Evolutionary conservation across 2,797 vertebrate genomes (phyloP).

Genomic region (Gallinago solitaria): DNA sequence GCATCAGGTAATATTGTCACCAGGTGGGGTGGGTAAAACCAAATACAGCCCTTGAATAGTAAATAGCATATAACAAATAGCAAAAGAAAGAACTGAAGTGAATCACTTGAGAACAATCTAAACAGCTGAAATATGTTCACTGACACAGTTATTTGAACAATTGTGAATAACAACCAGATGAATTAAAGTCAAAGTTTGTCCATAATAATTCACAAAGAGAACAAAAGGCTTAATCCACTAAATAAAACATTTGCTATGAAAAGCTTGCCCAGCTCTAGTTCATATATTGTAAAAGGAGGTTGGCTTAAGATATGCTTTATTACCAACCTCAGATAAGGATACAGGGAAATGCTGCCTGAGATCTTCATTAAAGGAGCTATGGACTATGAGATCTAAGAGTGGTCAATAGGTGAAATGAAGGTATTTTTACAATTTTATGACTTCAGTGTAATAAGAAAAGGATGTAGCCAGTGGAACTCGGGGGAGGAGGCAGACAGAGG

Average conservation of each 20-base stretch:
- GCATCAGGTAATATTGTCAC: neutral
- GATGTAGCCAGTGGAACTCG: neutral
- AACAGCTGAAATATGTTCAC: conserved; percentile 64
- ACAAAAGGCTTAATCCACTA: conserved; percentile 58
- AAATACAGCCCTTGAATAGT: conserved; percentile 1
- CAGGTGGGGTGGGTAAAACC: neutral
- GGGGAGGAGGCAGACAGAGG: neutral
- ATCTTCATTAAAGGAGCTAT: conserved; percentile 8
- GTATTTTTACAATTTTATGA: conserved; percentile 25
- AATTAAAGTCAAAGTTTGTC: conserved; percentile 57
- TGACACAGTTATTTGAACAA: conserved; percentile 55
- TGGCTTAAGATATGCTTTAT: conserved; percentile 44
- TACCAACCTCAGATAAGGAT: conserved; percentile 33
- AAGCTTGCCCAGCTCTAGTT: conserved; percentile 27
- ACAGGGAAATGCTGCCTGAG: neutral
- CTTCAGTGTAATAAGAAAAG: neutral
- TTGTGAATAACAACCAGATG: conserved; percentile 58
- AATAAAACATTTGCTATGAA: conserved; percentile 44
- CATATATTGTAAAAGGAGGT: conserved; percentile 18
- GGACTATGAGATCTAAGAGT: neutral
- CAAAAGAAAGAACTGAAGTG: conserved; percentile 38
- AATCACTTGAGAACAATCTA: conserved; percentile 50
- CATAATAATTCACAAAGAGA: conserved; percentile 62
- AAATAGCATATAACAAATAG: conserved; percentile 25
- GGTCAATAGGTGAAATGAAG: neutral